Evolutionary conservation across 37 sponge, comb jelly and placozoan genomes (phyloP).

Genomic region (Hormiphora californensis): DNA sequence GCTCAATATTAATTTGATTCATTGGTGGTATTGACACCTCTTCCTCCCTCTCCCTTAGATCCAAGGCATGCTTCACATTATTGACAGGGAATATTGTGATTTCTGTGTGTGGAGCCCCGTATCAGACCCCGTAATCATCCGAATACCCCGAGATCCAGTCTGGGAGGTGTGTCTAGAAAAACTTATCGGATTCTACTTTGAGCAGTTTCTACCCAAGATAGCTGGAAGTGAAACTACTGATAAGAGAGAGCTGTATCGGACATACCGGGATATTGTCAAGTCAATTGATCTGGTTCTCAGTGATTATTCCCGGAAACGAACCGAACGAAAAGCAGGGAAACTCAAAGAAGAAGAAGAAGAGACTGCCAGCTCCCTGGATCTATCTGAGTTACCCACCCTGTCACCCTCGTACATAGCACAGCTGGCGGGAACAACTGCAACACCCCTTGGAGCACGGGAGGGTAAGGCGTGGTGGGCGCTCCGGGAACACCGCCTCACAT

Average conservation of each 20-base stretch:
- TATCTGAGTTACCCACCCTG: neutral
- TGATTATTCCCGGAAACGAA: no score
- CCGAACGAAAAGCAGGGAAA: neutral
- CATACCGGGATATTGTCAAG: no score
- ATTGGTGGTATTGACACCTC: neutral
- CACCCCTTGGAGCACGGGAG: neutral
- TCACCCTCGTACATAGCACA: neutral
- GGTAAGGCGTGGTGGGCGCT: neutral
- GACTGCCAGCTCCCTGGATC: neutral
- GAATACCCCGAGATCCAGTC: neutral
- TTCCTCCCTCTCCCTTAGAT: neutral
- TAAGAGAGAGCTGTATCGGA: neutral
- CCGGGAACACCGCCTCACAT: slow-evolving; percentile 15
- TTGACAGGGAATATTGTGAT: slow-evolving; percentile 38
- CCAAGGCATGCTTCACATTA: slow-evolving; percentile 47
- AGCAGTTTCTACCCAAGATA: slow-evolving; percentile 19
- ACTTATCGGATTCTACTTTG: slow-evolving; percentile 24
- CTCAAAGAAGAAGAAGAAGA: neutral
- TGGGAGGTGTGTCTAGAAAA: slow-evolving; percentile 13
- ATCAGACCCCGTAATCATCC: slow-evolving; percentile 4
- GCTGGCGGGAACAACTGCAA: slow-evolving; percentile 1
- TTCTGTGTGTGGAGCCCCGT: slow-evolving; percentile 27
- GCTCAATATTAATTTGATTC: no score
- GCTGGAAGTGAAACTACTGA: neutral
- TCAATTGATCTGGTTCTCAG: no score